These are phyloP conservation scores for Yasuhikotakia modesta DNA, from an alignment of 2,797 vertebrate species.

Conservation along the genomic window DNA sequence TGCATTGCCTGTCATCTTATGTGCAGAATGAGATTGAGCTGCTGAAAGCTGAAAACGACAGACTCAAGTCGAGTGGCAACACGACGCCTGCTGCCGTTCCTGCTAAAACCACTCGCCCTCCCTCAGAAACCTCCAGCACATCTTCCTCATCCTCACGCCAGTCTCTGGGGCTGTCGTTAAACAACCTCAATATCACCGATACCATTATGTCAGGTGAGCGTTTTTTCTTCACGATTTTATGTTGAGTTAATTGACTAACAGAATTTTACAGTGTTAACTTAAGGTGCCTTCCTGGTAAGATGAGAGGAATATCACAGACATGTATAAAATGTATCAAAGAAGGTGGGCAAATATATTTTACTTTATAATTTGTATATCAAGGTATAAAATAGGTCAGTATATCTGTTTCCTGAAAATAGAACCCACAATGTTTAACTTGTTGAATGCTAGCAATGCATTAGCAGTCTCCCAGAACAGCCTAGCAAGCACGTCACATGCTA, in stretches of 20 bases:
- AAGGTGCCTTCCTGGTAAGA: too few species aligned
- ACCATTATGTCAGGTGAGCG: slow-evolving; percentile 89
- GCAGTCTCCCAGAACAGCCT: too few species aligned
- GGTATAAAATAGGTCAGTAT: too few species aligned
- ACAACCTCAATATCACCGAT: slow-evolving; percentile 95
- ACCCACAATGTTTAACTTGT: too few species aligned
- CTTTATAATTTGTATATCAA: too few species aligned
- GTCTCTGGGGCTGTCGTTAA: slow-evolving; percentile 91
- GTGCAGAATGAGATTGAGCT: slow-evolving; percentile 95
- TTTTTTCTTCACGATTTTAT: background rate
- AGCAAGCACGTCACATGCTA: too few species aligned
- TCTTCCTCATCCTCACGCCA: slow-evolving; percentile 94
- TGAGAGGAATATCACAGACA: too few species aligned
- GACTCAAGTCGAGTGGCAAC: slow-evolving; percentile 86
- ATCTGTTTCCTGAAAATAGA: too few species aligned
- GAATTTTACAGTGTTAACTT: too few species aligned
- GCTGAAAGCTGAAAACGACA: slow-evolving; percentile 95
- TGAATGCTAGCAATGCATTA: too few species aligned
- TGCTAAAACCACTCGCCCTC: slow-evolving; percentile 80
- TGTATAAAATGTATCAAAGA: too few species aligned
- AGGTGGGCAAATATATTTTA: too few species aligned
- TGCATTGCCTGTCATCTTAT: background rate
- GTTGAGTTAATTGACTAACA: background rate
- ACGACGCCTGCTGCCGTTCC: slow-evolving; percentile 82
- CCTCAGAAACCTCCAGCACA: slow-evolving; percentile 92